phyloP scores from a whole-genome alignment of 2,113 vertebrate genomes.

The Morone chrysops region DNA sequence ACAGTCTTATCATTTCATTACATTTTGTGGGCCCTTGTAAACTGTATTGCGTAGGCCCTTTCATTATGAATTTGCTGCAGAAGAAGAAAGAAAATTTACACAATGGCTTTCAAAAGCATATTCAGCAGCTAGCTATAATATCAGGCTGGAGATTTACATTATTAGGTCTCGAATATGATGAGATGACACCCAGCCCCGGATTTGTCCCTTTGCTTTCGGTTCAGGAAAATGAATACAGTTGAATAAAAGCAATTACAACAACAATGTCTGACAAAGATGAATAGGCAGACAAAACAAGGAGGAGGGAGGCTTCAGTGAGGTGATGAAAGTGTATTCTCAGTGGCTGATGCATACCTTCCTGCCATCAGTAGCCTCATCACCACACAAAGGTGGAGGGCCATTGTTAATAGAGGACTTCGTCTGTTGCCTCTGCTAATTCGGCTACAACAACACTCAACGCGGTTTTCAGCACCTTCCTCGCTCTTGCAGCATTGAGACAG shows the following conservation, averaged over 20 bases:
- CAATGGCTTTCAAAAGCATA: constrained; percentile 40
- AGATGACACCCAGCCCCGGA: constrained; percentile 18
- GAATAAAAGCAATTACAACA: constrained; percentile 24
- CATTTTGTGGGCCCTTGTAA: constrained; percentile 28
- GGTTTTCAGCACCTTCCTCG: constrained; percentile 24
- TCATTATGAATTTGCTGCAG: constrained; percentile 22
- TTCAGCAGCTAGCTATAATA: constrained; percentile 19
- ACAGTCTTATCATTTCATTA: constrained; percentile 52
- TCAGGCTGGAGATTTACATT: constrained; percentile 42
- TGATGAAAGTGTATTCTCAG: not conserved
- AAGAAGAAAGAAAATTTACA: constrained; percentile 25
- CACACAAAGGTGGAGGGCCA: not conserved
- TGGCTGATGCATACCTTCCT: not conserved
- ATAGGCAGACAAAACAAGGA: constrained; percentile 21
- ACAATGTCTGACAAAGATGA: constrained; percentile 22
- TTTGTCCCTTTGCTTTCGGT: constrained; percentile 3
- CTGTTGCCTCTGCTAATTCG: not conserved
- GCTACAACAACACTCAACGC: not conserved
- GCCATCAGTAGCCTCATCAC: not conserved
- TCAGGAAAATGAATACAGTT: constrained; percentile 18
- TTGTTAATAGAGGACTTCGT: constrained; percentile 1
- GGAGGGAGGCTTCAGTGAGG: not conserved
- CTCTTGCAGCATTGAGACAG: not conserved
- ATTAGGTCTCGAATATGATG: constrained; percentile 21
- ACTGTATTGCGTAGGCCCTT: constrained; percentile 22